Evolutionary conservation across 2,113 vertebrate genomes (phyloP), one percentile per base, ranked within the genome.

Genomic region (Clinocottus analis): DNA sequence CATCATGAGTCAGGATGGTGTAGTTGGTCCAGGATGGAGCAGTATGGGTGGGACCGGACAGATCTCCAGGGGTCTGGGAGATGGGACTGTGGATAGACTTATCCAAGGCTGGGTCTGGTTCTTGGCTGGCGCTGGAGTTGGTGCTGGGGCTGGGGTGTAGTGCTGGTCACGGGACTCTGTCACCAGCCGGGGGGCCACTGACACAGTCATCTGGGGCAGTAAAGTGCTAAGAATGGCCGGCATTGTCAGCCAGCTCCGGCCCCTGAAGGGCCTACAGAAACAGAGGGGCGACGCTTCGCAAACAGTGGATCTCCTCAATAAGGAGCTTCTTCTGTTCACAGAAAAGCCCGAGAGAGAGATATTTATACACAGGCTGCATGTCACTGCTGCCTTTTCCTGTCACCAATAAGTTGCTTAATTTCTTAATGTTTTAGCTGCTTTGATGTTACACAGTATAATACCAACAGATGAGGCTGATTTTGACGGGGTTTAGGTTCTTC

Each of bases 201-300:
- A 93, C 89, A 91, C 89, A 92, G 89, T 92, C 91, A 92, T 90
- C 89, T 86, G 87, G 87, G 90, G 88, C 91, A 89, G 87, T 92
- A 86, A 90, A 89, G 86, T 82, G 72, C 77, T 91, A 89, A 94
- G 92, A 94, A 94, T 93, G 91, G 90, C 79, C 12, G 39, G 79
- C 90, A 93, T 94, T 94, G 93, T 94, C 86, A 91, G 84, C 69
- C 79, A 80, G 87, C 85, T 73, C 90, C 49, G 72, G 89, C 85
- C 89, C 89, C 88, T 87, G 83, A 78, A 91, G 90, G 92, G 85
- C 88, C 85, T 70, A 55, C 88, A 90, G 88, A 87, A 91, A 93
- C 92, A 92, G 87, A 90, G 85, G 83, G 85, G 89, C 90, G 92
- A 90, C 77, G 88, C 91, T 92, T 91, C 27, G 79, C 92, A 90